Base-by-base conservation (phyloP, 2,797 vertebrate species). In the Cuniculus paca region DNA sequence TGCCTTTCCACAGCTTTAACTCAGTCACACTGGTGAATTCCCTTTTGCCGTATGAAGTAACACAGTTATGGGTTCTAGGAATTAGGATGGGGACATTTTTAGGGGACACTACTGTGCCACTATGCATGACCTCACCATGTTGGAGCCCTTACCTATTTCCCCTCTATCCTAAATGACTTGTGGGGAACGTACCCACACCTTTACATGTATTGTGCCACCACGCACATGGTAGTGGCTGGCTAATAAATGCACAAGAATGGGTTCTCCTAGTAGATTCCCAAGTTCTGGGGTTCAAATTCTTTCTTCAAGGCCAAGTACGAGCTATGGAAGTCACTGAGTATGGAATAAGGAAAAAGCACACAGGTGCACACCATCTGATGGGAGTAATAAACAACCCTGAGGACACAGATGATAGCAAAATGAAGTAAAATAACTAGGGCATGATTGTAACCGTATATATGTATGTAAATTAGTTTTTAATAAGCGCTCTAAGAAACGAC, bases 231-330 rank as follows among this genome's bases (percentile, higher is more conserved):
- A n/a, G 52, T 17, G 16, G 5, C 34, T 12, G 61, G 36, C n/a
- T 31, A 20, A 19, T 74, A 22, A 85, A 39, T 13, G 14, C 24
- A 39, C 28, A 78, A 36, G 26, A 74, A 80, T 26, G 65, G 24
- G 61, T 50, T 82, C 36, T 74, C 65, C 61, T 10, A 36, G 54
- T 16, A 50, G 36, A 48, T 50, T 80, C 56, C 58, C 58, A 42
- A 94, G 77, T 45, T 70, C 36, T 39, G 42, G 34, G 72, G 36
- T 34, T 77, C 74, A 74, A 79, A 61, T 87, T 22, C 86, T 81
- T 70, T 68, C 16, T 48, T 31, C 13, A 34, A 5, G 39, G 39
- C n/a, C 75, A 91, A 61, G 52, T 84, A 58, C 2, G 85, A 88
- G 4, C 39, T 84, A 68, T 54, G 60, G 42, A 85, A 14, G 13